phyloP scores from a whole-genome alignment of 2,113 vertebrate genomes.

The Eulemur rufifrons region DNA sequence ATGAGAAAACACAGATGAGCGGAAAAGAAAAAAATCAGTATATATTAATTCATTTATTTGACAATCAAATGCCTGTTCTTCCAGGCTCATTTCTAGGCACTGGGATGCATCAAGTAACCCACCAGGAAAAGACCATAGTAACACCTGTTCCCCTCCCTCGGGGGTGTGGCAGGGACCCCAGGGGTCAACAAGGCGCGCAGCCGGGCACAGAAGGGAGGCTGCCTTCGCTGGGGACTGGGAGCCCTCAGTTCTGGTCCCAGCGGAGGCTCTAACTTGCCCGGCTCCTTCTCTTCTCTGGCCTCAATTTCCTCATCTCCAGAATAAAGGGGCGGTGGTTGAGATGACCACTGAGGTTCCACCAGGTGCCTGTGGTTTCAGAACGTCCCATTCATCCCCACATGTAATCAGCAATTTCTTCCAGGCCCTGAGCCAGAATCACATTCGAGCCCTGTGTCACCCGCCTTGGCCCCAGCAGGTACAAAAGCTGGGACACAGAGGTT shows the following conservation, averaged over 20 bases:
- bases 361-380: not conserved
- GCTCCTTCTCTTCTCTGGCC: not conserved
- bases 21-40: not conserved
- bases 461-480: not conserved
- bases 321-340: not conserved
- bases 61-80: not conserved
- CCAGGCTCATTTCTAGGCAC: not conserved
- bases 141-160: fast-evolving
- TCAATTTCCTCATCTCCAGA: not conserved
- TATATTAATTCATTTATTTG: not conserved
- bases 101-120: too few species aligned
- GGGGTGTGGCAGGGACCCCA: not conserved
- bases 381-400: not conserved
- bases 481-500: not conserved
- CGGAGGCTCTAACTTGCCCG: not conserved
- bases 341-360: not conserved
- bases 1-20: not conserved
- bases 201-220: not conserved
- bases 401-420: not conserved
- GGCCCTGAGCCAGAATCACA: not conserved
- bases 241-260: not conserved
- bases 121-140: not conserved
- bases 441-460: not conserved
- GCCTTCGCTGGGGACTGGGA: not conserved
- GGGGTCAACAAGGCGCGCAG: not conserved